Evolutionary conservation across 1,140 invertebrate species (phyloP), one percentile per base, ranked within the genome.

Genomic region (Homalodisca vitripennis): DNA sequence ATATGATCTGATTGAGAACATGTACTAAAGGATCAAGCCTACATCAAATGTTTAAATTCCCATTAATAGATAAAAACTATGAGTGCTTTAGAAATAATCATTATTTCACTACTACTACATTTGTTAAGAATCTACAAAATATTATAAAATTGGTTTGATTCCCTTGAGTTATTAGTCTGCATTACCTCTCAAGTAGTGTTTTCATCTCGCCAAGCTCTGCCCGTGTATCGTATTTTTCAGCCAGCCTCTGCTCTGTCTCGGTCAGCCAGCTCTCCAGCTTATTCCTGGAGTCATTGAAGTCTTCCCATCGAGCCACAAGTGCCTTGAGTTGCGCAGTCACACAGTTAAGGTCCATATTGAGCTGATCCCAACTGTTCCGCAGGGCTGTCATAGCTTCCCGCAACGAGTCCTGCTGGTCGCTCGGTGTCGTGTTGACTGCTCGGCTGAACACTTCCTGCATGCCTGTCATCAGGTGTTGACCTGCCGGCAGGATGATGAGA

Each of bases 191-290:
- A 1, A 94, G 81, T 24, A 93, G 82, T 0, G 92, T 95, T 79
- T 94, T 95, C 88, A 96, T 95, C 81, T 95, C 93, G 62, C 92
- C 89, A 3, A 95, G 80, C 80, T 95, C 93, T 31, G 91, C 92
- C 75, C 89, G 90, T 0, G 89, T 90, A 53, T 88, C 82, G 0
- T 87, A 84, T 17, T 86, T 80, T 63, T 84, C 82, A 68, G 87
- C 83, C 0, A 94, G 76, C 78, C 90, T 88, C 0, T 85, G 89
- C 53, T 86, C 86, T 0, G 71, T 47, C 0, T 46, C 51, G 3
- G 78, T 82, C 0, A 93, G 81, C 91, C 92, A 93, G 74, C 85
- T 84, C 27, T 89, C 84, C 0, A 94, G 82, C 53, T 84, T 86
- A 31, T 82, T 81, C 69, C 87, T 88, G 20, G 87, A 85, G 71